Conservation (phyloP, 2,888 invertebrate species). For the Plagodis pulveraria region DNA sequence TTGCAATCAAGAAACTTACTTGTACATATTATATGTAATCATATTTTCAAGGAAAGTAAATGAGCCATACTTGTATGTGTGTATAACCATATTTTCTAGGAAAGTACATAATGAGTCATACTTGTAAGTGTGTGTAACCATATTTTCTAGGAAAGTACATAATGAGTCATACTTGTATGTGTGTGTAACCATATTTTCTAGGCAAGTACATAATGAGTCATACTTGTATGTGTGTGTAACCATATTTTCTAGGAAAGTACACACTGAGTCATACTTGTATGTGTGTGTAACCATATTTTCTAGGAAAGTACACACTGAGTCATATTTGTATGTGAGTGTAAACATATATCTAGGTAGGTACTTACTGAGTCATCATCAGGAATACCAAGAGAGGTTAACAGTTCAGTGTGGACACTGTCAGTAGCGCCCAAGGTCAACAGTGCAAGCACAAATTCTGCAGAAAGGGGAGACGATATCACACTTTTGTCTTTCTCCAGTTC, state of each 20-base stretch:
- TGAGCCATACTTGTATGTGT: not conserved
- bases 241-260: not conserved
- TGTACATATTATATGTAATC: not conserved
- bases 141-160: not conserved
- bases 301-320: not conserved
- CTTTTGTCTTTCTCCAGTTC: slow-evolving; percentile 69
- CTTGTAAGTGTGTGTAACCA: no score
- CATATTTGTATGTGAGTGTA: not conserved
- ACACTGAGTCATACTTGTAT: not conserved
- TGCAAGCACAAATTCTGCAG: slow-evolving; percentile 75
- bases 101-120: slow-evolving; percentile 63
- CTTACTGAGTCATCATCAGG: slow-evolving; percentile 67
- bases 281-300: not conserved
- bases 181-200: not conserved
- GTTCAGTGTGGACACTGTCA: slow-evolving; percentile 64
- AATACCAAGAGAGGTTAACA: slow-evolving; percentile 63
- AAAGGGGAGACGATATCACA: slow-evolving; percentile 79
- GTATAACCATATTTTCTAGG: not conserved
- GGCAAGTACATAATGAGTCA: slow-evolving; percentile 61
- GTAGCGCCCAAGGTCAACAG: slow-evolving; percentile 71
- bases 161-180: not conserved
- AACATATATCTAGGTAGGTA: slow-evolving; percentile 19
- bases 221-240: no score
- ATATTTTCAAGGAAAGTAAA: not conserved
- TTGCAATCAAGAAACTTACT: not conserved